Percentiles rank a stretch among this genome's conserved stretches.
These are phyloP conservation scores for Drosophila anomalata DNA, from an alignment of 2,888 invertebrate species.

Conservation along the genomic window DNA sequence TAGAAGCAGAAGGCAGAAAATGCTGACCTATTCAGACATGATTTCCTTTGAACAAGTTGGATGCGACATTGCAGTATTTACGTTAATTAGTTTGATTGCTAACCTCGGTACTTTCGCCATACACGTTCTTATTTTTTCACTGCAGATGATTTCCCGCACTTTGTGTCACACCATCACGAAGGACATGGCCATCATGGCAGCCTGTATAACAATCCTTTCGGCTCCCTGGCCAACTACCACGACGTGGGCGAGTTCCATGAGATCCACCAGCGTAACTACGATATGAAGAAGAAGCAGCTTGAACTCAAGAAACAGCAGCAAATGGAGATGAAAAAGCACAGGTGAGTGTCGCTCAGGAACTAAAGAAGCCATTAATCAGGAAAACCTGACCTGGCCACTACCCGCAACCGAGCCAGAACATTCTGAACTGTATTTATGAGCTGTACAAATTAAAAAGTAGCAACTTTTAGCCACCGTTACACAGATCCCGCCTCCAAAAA, in stretches of 20 bases:
- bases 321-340: conserved; percentile 82
- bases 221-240: conserved; percentile 82
- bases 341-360: conserved; percentile 70
- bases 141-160: conserved; percentile 80
- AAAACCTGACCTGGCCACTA: conserved; percentile 22
- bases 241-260: conserved; percentile 81
- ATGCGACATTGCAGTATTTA: conserved; percentile 43
- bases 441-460: conserved; percentile 64
- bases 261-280: conserved; percentile 82
- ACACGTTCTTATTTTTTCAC: conserved; percentile 22
- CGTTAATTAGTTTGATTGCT: conserved; percentile 61
- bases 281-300: conserved; percentile 83
- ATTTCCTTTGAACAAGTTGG: neutral
- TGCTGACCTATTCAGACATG: neutral
- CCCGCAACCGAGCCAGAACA: conserved; percentile 8
- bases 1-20: neutral
- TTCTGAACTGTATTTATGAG: conserved; percentile 64
- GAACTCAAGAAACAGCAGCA: conserved; percentile 73
- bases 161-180: conserved; percentile 70
- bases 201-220: conserved; percentile 82
- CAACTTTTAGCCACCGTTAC: conserved; percentile 54
- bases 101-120: conserved; percentile 1
- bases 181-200: conserved; percentile 80
- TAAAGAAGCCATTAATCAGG: conserved; percentile 50
- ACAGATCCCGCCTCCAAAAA: conserved; percentile 44